Evolutionary conservation across 1,140 invertebrate genomes (phyloP), one percentile per base, ranked within the genome.

Genomic region (Sinella curviseta): DNA sequence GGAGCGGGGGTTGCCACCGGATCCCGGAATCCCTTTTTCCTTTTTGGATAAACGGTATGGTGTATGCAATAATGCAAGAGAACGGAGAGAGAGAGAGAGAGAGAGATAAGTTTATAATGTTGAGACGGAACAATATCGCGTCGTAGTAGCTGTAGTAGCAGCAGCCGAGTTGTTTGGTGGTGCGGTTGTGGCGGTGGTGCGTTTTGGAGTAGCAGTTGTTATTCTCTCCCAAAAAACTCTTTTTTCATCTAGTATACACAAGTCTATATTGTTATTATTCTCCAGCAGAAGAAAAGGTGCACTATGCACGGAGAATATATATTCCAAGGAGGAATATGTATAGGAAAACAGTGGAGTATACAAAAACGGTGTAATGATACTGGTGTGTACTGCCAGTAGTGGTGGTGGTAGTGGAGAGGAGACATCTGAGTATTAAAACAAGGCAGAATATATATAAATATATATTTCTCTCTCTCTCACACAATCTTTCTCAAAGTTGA

Each of bases 21-120:
- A 70, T 70, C 24, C 65, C 65, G 65, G 65, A 24, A 70, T 70
- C 26, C 24, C 1, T 60, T 60, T 26, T 24, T 70, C 24, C 65
- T 8, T 70, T 70, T 70, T 70, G 65, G 65, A 70, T 70, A 70
- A 70, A 70, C 12, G 39, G n/a, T n/a, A n/a, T n/a, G n/a, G n/a
- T n/a, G n/a, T n/a, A n/a, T n/a, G n/a, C n/a, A n/a, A n/a, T n/a
- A n/a, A n/a, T n/a, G n/a, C n/a, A n/a, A n/a, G n/a, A n/a, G n/a
- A n/a, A n/a, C n/a, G n/a, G n/a, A n/a, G 8, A 48, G 39, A 8
- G 8, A 48, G 8, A 48, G 20, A 20, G 20, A 8, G 39, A 48
- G 20, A 48, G 39, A 48, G 39, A 48, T 8, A 48, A 48, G 39
- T 20, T 48, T 48, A 48, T 48, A 48, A 48, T 20, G 39, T 8